Evolutionary conservation across 2,113 vertebrate genomes (phyloP).

Genomic region (Nesogale talazaci): DNA sequence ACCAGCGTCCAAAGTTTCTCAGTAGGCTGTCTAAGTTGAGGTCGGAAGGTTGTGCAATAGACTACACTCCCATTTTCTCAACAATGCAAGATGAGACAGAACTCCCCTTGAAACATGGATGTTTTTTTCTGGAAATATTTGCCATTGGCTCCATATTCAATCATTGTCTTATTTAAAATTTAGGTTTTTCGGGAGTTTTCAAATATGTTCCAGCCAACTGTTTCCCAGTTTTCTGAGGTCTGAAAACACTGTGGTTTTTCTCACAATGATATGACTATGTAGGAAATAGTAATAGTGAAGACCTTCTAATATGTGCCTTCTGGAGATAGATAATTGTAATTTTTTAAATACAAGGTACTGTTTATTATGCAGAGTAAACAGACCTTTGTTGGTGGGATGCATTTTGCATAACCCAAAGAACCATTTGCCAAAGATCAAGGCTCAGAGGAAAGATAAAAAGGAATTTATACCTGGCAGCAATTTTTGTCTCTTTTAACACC

Average conservation of each 20-base stretch:
- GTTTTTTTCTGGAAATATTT: conserved; percentile 38
- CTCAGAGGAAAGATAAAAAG: conserved; percentile 72
- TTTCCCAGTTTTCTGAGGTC: not conserved
- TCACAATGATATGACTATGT: not conserved
- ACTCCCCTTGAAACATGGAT: not conserved
- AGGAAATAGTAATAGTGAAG: conserved; percentile 31
- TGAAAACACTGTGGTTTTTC: not conserved
- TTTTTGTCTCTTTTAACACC: conserved; percentile 77
- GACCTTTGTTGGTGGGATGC: conserved; percentile 43
- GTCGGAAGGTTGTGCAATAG: not conserved
- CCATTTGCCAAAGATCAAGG: conserved; percentile 57
- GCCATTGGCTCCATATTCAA: not conserved
- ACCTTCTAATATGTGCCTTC: conserved; percentile 48
- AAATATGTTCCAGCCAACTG: not conserved
- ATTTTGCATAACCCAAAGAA: conserved; percentile 62
- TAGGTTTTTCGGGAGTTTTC: conserved; percentile 16
- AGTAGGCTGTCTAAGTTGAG: not conserved
- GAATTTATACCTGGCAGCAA: conserved; percentile 73
- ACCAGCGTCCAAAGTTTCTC: not conserved
- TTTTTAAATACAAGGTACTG: conserved; percentile 54
- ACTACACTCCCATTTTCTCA: not conserved
- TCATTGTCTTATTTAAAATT: conserved; percentile 22
- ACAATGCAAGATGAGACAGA: conserved; percentile 15
- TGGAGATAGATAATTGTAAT: conserved; percentile 36
- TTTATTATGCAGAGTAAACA: conserved; percentile 62